phyloP scores from a whole-genome alignment of 2,797 vertebrate species.

The Cuniculus paca region DNA sequence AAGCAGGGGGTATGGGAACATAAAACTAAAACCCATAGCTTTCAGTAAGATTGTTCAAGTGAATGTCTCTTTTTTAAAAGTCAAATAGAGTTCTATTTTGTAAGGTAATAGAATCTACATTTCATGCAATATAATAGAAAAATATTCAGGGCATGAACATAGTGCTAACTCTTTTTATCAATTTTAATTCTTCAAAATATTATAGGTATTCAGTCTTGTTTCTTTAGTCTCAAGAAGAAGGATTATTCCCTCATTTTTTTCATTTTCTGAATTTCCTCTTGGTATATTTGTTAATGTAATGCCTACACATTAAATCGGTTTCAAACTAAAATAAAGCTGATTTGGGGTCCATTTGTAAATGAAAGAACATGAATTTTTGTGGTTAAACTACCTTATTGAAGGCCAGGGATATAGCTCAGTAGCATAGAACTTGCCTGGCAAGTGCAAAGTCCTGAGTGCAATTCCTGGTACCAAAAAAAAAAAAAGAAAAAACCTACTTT shows the following conservation, averaged over 20 bases:
- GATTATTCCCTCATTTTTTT: not conserved
- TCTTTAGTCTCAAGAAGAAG: not conserved
- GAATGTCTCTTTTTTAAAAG: not conserved
- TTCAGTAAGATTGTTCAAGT: not conserved
- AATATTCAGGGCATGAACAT: not conserved
- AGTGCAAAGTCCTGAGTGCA: too few relatives aligned
- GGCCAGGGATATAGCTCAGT: too few relatives aligned
- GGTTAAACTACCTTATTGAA: not conserved
- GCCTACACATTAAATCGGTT: not conserved
- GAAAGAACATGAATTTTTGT: not conserved
- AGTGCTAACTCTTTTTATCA: not conserved
- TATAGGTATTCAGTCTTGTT: not conserved
- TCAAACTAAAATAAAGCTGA: not conserved
- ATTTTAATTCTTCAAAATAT: not conserved
- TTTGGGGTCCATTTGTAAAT: not conserved
- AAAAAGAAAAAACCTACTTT: not conserved
- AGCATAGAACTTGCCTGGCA: too few relatives aligned
- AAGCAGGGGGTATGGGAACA: not conserved
- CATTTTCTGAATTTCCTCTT: not conserved
- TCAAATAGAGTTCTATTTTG: not conserved
- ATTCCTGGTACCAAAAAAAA: too few relatives aligned
- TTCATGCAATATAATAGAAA: not conserved
- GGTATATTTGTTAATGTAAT: not conserved
- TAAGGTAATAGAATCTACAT: not conserved
- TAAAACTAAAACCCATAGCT: not conserved